Conservation (phyloP, 2,888 invertebrate species). For the Aplocera efformata region DNA sequence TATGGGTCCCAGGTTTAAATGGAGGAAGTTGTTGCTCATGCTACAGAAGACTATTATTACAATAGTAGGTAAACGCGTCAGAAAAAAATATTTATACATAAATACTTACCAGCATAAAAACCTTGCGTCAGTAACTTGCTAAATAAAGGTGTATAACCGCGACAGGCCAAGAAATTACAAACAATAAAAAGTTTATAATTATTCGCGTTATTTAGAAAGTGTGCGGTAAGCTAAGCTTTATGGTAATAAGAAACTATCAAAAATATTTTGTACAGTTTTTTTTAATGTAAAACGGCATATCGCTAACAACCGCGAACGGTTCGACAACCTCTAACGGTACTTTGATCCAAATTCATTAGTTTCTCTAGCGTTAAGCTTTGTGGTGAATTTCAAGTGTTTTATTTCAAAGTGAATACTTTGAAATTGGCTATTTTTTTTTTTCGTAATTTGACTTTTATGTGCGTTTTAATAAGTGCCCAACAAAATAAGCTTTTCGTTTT, state of each 20-base stretch:
- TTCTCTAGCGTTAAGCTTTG: conserved; percentile 32
- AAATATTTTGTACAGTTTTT: conserved; percentile 28
- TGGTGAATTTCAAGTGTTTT: conserved; percentile 26
- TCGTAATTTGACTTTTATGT: too few relatives aligned
- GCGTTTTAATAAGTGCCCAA: neutral
- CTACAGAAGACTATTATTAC: too few relatives aligned
- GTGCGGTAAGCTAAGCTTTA: conserved; percentile 23
- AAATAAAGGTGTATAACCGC: too few relatives aligned
- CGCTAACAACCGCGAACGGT: conserved; percentile 49
- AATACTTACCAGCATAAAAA: too few relatives aligned
- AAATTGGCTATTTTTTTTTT: too few relatives aligned
- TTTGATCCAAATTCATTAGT: conserved; percentile 59
- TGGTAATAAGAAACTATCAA: conserved; percentile 28
- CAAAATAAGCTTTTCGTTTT: too few relatives aligned
- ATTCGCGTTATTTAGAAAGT: conserved; percentile 18
- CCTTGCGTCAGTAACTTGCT: too few relatives aligned
- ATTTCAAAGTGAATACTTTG: conserved; percentile 11
- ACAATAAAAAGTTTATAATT: conserved; percentile 1
- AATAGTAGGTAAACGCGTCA: too few relatives aligned
- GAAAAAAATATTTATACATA: too few relatives aligned
- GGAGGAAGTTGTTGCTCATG: too few relatives aligned
- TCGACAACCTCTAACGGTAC: conserved; percentile 69
- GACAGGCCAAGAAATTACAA: too few relatives aligned
- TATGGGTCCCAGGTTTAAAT: too few relatives aligned
- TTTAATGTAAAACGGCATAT: conserved; percentile 43